A percentile compares a stretch with the other conserved stretches of the same genome.
Conservation (phyloP, 2,888 invertebrate genomes). For the Tinea pellionella region DNA sequence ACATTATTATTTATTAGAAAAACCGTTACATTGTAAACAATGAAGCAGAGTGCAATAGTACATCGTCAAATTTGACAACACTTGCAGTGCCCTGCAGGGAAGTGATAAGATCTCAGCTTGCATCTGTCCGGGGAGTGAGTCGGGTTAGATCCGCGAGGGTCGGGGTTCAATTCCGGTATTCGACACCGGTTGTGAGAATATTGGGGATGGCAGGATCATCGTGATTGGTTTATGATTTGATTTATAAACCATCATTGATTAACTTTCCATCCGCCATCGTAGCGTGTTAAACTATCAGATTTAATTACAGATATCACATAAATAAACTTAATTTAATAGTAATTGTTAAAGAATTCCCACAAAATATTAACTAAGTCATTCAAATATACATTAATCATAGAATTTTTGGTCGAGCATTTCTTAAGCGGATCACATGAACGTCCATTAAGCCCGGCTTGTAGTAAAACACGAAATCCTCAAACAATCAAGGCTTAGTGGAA, state of each 20-base stretch:
- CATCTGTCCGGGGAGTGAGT: conserved; percentile 46
- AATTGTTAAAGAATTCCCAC: conserved; percentile 1
- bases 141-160: conserved; percentile 27
- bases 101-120: conserved; percentile 53
- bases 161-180: conserved; percentile 56
- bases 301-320: conserved; percentile 1
- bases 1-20: background rate
- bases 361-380: conserved; percentile 9
- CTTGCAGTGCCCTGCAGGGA: conserved; percentile 52
- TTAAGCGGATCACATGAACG: conserved; percentile 13
- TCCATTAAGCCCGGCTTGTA: background rate
- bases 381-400: conserved; percentile 10
- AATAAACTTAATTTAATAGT: background rate
- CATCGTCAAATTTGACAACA: conserved; percentile 40
- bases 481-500: conserved; percentile 56
- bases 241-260: conserved; percentile 16
- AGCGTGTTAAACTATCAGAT: background rate
- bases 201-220: conserved; percentile 21
- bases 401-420: background rate
- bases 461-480: conserved; percentile 46
- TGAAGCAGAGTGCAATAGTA: background rate
- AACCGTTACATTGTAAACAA: conserved; percentile 2
- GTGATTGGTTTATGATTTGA: conserved; percentile 56
- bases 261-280: background rate
- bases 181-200: conserved; percentile 56